Conservation (phyloP, 2,888 invertebrate genomes). For the Tachina fera region DNA sequence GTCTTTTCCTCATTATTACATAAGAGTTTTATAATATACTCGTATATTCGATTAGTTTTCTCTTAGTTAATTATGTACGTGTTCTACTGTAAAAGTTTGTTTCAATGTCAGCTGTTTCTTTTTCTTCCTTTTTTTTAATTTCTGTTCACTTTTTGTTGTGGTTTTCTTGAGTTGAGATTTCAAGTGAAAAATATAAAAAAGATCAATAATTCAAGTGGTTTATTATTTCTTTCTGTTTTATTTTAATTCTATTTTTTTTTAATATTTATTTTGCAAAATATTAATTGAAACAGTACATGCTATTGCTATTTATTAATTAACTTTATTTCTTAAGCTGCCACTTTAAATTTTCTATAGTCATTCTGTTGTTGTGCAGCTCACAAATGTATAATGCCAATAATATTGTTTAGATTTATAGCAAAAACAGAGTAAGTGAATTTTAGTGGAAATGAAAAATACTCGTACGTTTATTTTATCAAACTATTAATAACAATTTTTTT, state of each 20-base stretch:
- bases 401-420: not conserved
- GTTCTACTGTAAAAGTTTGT: not conserved
- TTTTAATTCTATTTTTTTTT: not conserved
- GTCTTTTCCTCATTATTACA: too few relatives aligned
- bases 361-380: not conserved
- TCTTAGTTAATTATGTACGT: not conserved
- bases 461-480: too few relatives aligned
- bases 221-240: not conserved
- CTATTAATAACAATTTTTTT: too few relatives aligned
- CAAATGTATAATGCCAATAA: not conserved
- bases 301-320: slow-evolving; percentile 53
- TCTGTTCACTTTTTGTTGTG: not conserved
- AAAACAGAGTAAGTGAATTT: slow-evolving; percentile 19
- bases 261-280: not conserved
- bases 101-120: not conserved
- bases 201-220: slow-evolving; percentile 49
- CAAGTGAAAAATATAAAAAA: slow-evolving; percentile 16
- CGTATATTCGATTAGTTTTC: too few relatives aligned
- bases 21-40: too few relatives aligned
- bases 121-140: not conserved
- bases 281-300: slow-evolving; percentile 30
- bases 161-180: slow-evolving; percentile 2
- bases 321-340: slow-evolving; percentile 43
- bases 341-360: slow-evolving; percentile 19
- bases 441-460: not conserved